phyloP scores from a whole-genome alignment of 1,140 invertebrate genomes.

The Harpegnathos saltator region DNA sequence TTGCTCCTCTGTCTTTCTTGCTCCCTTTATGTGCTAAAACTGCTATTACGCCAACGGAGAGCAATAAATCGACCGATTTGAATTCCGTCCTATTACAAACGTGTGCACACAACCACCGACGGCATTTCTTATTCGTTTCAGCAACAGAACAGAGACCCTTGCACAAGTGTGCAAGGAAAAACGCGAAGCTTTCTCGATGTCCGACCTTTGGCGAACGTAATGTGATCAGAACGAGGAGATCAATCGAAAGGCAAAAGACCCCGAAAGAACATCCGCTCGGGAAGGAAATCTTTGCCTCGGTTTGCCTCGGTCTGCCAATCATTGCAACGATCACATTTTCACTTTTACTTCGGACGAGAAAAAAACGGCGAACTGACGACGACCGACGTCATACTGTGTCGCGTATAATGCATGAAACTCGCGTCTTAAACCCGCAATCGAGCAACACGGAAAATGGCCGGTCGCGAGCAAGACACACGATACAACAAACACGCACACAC shows the following conservation, averaged over 20 bases:
- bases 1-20: too few relatives aligned
- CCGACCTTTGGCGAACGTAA: conserved; percentile 15
- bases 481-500: too few relatives aligned
- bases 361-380: conserved; percentile 12
- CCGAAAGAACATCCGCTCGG: conserved; percentile 16
- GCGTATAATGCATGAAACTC: conserved; percentile 19
- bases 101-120: not conserved
- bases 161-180: conserved; percentile 13
- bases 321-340: conserved; percentile 31
- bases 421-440: conserved; percentile 43
- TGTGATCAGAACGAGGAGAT: conserved; percentile 10
- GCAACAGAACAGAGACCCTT: conserved; percentile 17
- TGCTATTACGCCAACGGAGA: not conserved
- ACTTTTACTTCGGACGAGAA: conserved; percentile 44
- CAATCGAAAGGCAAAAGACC: conserved; percentile 11
- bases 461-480: conserved; percentile 22
- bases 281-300: conserved; percentile 48
- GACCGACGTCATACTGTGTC: not conserved
- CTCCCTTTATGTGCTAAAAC: not conserved
- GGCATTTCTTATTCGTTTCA: conserved; percentile 27
- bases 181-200: conserved; percentile 8
- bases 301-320: conserved; percentile 13
- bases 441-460: conserved; percentile 4
- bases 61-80: not conserved
- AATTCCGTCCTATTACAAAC: not conserved